Conservation (phyloP, 2,113 vertebrate genomes). For the Chiloscyllium plagiosum region DNA sequence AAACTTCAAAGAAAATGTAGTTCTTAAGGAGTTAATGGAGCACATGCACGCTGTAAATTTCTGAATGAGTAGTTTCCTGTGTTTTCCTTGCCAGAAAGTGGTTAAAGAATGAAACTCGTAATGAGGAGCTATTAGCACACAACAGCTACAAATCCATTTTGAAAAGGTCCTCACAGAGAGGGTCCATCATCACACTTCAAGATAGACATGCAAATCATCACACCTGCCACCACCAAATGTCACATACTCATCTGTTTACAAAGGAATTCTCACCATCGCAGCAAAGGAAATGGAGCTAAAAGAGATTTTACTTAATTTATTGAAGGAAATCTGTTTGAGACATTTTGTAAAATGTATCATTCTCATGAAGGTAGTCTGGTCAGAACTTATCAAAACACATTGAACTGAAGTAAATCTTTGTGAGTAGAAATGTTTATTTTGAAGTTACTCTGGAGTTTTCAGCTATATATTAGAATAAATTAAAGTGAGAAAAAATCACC, state of each 20-base stretch:
- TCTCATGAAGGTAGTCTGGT: too few species aligned
- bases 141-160: conserved; percentile 12
- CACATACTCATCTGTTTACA: conserved; percentile 7
- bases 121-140: conserved; percentile 28
- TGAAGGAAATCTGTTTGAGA: neutral
- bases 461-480: neutral
- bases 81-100: conserved; percentile 3
- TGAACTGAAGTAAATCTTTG: neutral
- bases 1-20: conserved; percentile 29
- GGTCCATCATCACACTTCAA: conserved; percentile 13
- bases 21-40: conserved; percentile 29
- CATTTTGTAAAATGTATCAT: neutral
- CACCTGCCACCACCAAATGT: conserved; percentile 19
- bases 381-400: neutral
- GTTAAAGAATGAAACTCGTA: conserved; percentile 8
- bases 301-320: neutral
- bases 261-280: neutral
- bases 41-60: conserved; percentile 20
- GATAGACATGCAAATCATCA: conserved; percentile 22
- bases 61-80: conserved; percentile 37
- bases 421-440: neutral
- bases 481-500: neutral
- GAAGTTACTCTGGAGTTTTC: neutral
- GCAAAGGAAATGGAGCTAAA: neutral
- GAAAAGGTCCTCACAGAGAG: conserved; percentile 8